Evolutionary conservation across 1,140 invertebrate genomes (phyloP), one percentile per base, ranked within the genome.

Genomic region (Drosophila rhopaloa): DNA sequence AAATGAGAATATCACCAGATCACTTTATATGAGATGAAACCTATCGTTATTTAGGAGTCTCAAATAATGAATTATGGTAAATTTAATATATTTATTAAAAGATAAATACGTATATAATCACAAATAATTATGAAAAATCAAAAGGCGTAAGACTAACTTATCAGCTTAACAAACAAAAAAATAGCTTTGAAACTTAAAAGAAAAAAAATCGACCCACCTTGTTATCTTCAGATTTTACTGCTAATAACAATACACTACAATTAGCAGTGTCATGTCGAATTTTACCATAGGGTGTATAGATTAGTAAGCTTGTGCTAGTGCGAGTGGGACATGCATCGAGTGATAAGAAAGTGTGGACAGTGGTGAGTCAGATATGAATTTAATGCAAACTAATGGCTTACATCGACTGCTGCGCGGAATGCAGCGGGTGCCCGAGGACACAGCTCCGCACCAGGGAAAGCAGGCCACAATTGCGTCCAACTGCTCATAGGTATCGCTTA

Each of bases 391-490:
- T 35, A 55, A 24, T 57, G 24, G 76, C 91, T 92, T 93, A 92
- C 90, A 93, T 93, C 91, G 91, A 90, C 90, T 92, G 76, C 90
- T 93, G 89, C 90, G 91, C 13, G 91, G 91, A 60, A 92, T 92
- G 60, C 91, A 92, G 65, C 84, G 84, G 51, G 78, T 92, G 80
- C 81, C 91, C 41, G 91, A 92, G 62, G 90, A 91, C 71, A 93
- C 92, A 38, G 85, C 86, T 47, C 95, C 94, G 92, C 95, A 95
- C 95, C 95, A 95, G 51, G 95, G 95, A 91, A 95, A 95, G 92
- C 95, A 95, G 81, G 95, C 94, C 61, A 95, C 94, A 91, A 95
- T 93, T 61, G 94, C 94, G 92, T 95, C 95, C 92, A 95, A 93
- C 89, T 95, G 94, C 85, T 95, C 95, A 92, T 95, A 95, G 76